Percentiles rank a stretch among this genome's conserved stretches.
Evolutionary conservation across 2,797 vertebrate genomes (phyloP).

Genomic region (Mastacembelus armatus): DNA sequence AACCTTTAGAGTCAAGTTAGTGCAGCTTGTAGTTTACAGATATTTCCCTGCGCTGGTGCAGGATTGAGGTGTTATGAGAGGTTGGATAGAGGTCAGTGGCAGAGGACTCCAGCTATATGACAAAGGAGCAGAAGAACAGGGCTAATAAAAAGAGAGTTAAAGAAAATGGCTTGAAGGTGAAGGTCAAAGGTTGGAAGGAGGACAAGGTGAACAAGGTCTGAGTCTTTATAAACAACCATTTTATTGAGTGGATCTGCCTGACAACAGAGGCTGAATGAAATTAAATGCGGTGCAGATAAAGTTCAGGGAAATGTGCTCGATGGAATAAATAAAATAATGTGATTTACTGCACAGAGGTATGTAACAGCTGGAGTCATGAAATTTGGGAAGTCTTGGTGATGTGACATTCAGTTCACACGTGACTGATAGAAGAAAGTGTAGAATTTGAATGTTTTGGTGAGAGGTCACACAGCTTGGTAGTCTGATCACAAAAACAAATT

Average conservation of each 20-base stretch:
- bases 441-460: neutral
- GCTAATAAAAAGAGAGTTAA: conserved; percentile 23
- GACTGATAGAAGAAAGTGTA: neutral
- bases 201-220: conserved; percentile 14
- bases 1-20: neutral
- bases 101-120: conserved; percentile 3
- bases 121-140: too few species aligned
- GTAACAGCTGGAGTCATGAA: too few species aligned
- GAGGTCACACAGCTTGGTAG: too few species aligned
- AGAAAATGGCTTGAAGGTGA: conserved; percentile 32
- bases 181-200: neutral
- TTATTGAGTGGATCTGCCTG: conserved; percentile 13
- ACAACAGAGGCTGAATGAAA: conserved; percentile 6
- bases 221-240: conserved; percentile 25
- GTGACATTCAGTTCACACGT: neutral
- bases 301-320: conserved; percentile 10
- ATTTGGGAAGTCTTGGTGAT: neutral
- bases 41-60: neutral
- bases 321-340: neutral
- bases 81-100: neutral
- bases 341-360: neutral
- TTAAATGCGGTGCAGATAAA: conserved; percentile 8
- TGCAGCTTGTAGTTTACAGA: neutral
- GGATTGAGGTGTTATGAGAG: neutral
- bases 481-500: too few species aligned